phyloP scores from a whole-genome alignment of 2,797 vertebrate genomes.

The Mus spretus region DNA sequence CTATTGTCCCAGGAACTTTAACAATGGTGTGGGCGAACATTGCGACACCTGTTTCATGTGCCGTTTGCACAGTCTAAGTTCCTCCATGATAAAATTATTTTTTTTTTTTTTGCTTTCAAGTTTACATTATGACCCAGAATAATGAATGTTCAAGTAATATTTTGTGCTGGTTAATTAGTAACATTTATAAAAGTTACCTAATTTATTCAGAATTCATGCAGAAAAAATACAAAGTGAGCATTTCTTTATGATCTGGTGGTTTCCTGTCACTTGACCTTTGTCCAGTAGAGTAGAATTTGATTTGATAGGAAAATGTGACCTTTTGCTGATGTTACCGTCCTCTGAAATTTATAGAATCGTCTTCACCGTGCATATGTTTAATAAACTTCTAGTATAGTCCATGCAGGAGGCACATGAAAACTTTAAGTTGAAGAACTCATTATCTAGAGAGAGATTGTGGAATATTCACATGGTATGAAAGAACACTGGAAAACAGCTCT shows the following conservation, averaged over 20 bases:
- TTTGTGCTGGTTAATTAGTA: conserved; percentile 29
- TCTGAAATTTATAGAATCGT: conserved; percentile 35
- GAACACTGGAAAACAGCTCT: background rate
- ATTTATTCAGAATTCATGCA: background rate
- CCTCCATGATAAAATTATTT: conserved; percentile 27
- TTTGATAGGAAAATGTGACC: conserved; percentile 26
- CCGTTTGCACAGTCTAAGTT: background rate
- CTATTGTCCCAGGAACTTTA: background rate
- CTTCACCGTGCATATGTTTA: conserved; percentile 12
- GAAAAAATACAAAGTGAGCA: background rate
- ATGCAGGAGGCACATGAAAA: conserved; percentile 2
- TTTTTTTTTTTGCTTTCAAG: conserved; percentile 36
- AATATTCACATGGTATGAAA: conserved; percentile 25
- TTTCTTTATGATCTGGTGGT: background rate
- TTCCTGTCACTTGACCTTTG: conserved; percentile 24
- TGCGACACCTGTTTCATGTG: background rate
- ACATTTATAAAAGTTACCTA: background rate
- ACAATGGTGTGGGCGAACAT: background rate
- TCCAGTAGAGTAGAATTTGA: conserved; percentile 8
- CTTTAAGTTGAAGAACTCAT: conserved; percentile 35
- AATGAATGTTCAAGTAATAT: conserved; percentile 35
- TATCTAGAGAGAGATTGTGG: background rate
- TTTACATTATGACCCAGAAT: conserved; percentile 9
- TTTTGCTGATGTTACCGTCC: conserved; percentile 14
- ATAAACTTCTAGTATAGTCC: conserved; percentile 45